These are phyloP conservation scores for Melanostigma gelatinosum DNA, from an alignment of 2,113 vertebrate species.

Conservation along the genomic window DNA sequence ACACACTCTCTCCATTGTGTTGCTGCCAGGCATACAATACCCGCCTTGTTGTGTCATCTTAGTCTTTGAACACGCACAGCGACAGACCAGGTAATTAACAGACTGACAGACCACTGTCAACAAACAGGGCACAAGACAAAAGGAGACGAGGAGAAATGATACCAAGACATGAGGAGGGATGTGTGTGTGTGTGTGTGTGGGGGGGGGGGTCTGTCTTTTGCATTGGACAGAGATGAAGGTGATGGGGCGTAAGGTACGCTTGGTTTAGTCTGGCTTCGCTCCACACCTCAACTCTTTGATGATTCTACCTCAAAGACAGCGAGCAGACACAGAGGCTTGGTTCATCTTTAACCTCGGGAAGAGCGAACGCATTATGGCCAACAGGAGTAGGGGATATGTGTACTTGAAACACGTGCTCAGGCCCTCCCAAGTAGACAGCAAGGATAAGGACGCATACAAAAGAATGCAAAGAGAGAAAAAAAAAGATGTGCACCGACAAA, in stretches of 20 bases:
- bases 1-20: conserved; percentile 58
- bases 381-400: conserved; percentile 53
- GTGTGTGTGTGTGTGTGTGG: not conserved
- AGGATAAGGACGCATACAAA: conserved; percentile 25
- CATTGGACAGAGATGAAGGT: conserved; percentile 74
- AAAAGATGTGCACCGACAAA: conserved; percentile 23
- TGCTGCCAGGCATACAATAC: conserved; percentile 59
- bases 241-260: conserved; percentile 56
- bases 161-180: conserved; percentile 39
- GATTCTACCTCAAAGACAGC: conserved; percentile 65
- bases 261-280: conserved; percentile 67
- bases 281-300: conserved; percentile 78
- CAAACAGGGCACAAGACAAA: conserved; percentile 58
- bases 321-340: conserved; percentile 68
- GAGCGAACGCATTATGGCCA: conserved; percentile 44
- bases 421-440: conserved; percentile 65
- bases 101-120: conserved; percentile 56
- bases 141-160: conserved; percentile 55
- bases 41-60: conserved; percentile 59
- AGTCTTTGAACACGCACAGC: conserved; percentile 55
- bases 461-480: conserved; percentile 23
- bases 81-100: conserved; percentile 61
- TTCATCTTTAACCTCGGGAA: conserved; percentile 66
- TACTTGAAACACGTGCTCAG: conserved; percentile 40
- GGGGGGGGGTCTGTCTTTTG: conserved; percentile 20